Conservation (phyloP, 2,113 vertebrate species). For the Pelobates fuscus region DNA sequence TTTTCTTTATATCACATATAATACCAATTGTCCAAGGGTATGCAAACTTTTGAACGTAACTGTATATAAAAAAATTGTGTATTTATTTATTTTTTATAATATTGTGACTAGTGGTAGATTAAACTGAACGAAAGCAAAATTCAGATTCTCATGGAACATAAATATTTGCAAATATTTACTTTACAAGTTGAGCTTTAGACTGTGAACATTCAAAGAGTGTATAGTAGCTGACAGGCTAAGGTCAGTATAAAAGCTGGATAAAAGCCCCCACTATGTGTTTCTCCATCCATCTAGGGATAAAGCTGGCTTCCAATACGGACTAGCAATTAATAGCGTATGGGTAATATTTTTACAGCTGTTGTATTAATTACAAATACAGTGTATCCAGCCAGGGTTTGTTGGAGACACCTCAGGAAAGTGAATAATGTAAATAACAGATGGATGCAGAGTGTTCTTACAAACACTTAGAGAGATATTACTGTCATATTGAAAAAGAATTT, state of each 20-base stretch:
- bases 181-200: neutral
- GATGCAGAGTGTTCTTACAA: slow-evolving; percentile 69
- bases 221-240: slow-evolving; percentile 57
- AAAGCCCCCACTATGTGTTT: slow-evolving; percentile 57
- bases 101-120: too few species aligned
- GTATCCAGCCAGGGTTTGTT: slow-evolving; percentile 74
- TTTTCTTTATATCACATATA: too few species aligned
- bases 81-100: too few species aligned
- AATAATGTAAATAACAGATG: slow-evolving; percentile 82
- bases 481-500: slow-evolving; percentile 68
- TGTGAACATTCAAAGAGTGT: slow-evolving; percentile 50
- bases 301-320: slow-evolving; percentile 66
- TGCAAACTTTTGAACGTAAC: too few species aligned
- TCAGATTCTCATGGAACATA: neutral
- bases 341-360: slow-evolving; percentile 88
- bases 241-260: slow-evolving; percentile 63
- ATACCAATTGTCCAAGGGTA: too few species aligned
- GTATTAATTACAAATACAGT: slow-evolving; percentile 74
- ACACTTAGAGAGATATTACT: slow-evolving; percentile 73
- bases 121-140: neutral
- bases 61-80: too few species aligned
- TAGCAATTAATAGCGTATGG: slow-evolving; percentile 71
- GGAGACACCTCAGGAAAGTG: slow-evolving; percentile 81
- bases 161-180: neutral
- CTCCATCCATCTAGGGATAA: slow-evolving; percentile 63